Conservation (phyloP, 1,140 invertebrate genomes). For the Pogonomyrmex californicus region DNA sequence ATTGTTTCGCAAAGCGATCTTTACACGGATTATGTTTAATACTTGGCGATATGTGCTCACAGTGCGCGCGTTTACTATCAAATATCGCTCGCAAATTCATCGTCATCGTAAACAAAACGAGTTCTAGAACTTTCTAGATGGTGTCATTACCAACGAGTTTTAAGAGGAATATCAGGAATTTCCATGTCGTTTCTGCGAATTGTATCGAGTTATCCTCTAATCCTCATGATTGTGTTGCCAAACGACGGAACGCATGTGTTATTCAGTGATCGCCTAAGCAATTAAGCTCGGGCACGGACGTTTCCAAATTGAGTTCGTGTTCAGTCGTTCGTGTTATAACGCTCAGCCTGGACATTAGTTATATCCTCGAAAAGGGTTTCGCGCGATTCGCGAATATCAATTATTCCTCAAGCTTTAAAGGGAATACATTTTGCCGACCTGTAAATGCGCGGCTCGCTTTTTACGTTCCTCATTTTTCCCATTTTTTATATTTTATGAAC, state of each 20-base stretch:
- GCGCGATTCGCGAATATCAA: slow-evolving; percentile 58
- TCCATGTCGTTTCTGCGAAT: slow-evolving; percentile 32
- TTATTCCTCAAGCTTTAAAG: slow-evolving; percentile 53
- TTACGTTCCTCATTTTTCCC: slow-evolving; percentile 32
- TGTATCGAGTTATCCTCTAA: slow-evolving; percentile 51
- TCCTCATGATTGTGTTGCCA: slow-evolving; percentile 58
- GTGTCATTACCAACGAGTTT: slow-evolving; percentile 47
- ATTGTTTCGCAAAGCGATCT: slow-evolving; percentile 31
- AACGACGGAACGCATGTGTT: slow-evolving; percentile 71
- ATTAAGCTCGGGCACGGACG: slow-evolving; percentile 65
- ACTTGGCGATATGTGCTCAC: slow-evolving; percentile 28
- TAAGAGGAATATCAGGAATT: slow-evolving; percentile 40
- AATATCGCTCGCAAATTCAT: neutral
- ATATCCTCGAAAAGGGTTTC: slow-evolving; percentile 52
- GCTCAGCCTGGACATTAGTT: slow-evolving; percentile 61
- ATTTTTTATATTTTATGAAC: slow-evolving; percentile 46
- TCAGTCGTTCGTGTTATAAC: slow-evolving; percentile 62
- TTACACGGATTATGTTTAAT: slow-evolving; percentile 36
- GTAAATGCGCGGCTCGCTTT: slow-evolving; percentile 22
- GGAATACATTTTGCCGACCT: slow-evolving; percentile 43
- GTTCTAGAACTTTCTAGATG: slow-evolving; percentile 18
- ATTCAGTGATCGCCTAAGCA: slow-evolving; percentile 74
- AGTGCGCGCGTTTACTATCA: neutral
- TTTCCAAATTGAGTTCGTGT: slow-evolving; percentile 65
- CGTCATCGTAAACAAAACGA: slow-evolving; percentile 20